These are phyloP conservation scores for Lordiphosa clarofinis DNA, from an alignment of 1,140 invertebrate genomes.

Conservation along the genomic window DNA sequence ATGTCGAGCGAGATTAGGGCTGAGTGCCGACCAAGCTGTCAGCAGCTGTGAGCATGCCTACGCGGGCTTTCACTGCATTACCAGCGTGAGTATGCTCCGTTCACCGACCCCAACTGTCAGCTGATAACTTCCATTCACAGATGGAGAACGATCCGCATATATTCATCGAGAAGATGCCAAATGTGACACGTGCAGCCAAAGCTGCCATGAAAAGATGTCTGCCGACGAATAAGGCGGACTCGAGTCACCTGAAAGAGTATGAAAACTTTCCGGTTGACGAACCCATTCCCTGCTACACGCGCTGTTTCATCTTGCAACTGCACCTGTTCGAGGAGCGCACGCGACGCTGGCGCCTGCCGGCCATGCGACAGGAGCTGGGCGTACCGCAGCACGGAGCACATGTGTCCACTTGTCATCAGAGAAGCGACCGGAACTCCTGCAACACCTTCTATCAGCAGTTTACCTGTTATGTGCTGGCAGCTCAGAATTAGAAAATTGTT, in stretches of 20 bases:
- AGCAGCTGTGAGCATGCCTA: constrained; percentile 63
- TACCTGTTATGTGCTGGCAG: constrained; percentile 55
- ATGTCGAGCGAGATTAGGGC: constrained; percentile 41
- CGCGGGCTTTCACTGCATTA: constrained; percentile 66
- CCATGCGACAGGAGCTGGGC: constrained; percentile 47
- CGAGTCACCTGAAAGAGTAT: constrained; percentile 41
- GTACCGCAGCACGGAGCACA: constrained; percentile 37
- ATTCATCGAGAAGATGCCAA: constrained; percentile 59
- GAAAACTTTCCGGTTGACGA: constrained; percentile 44
- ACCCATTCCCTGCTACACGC: constrained; percentile 66
- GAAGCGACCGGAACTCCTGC: constrained; percentile 44
- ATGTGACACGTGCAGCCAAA: constrained; percentile 43
- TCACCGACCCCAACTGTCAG: constrained; percentile 26
- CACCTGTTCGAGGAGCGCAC: constrained; percentile 52
- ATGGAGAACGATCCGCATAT: constrained; percentile 67
- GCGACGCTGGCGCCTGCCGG: constrained; percentile 48
- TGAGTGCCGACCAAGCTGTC: not conserved
- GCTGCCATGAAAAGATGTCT: constrained; percentile 68
- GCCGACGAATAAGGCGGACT: constrained; percentile 45
- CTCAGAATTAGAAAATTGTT: not conserved
- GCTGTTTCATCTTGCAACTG: constrained; percentile 56
- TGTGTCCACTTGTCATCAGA: constrained; percentile 23
- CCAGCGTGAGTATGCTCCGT: constrained; percentile 51
- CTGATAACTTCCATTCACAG: constrained; percentile 23
- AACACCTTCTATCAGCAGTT: constrained; percentile 62